Percentiles rank a stretch among this genome's conserved stretches.
These are phyloP conservation scores for Apamea monoglypha DNA, from an alignment of 2,888 invertebrate genomes.

Conservation along the genomic window DNA sequence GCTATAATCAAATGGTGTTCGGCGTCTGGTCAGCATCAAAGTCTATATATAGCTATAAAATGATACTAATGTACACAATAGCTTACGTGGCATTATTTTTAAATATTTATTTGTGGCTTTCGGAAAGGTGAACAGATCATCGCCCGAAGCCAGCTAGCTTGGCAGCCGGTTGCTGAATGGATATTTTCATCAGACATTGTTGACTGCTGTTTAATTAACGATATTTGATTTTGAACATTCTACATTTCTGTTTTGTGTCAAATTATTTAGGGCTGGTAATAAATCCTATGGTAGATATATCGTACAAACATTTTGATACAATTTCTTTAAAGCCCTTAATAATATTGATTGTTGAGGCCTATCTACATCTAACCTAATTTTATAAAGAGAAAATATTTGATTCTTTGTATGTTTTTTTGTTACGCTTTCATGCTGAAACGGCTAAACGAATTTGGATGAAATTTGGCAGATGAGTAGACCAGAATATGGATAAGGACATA, in stretches of 20 bases:
- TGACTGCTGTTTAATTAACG: constrained; percentile 19
- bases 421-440: too few species aligned
- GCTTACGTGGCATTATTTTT: constrained; percentile 69
- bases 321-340: not conserved
- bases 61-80: constrained; percentile 68
- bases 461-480: too few species aligned
- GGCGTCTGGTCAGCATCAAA: constrained; percentile 75
- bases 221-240: constrained; percentile 19
- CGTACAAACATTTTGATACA: not conserved
- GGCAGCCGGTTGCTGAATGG: constrained; percentile 54
- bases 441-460: too few species aligned
- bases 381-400: too few species aligned
- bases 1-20: constrained; percentile 70
- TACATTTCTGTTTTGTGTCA: constrained; percentile 9
- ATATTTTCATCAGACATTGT: constrained; percentile 56
- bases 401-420: too few species aligned
- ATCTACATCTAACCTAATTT: not conserved
- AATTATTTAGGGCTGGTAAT: constrained; percentile 4
- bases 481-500: too few species aligned
- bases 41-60: constrained; percentile 70
- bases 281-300: not conserved
- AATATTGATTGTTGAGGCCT: not conserved
- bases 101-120: constrained; percentile 68
- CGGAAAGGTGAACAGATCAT: constrained; percentile 65
- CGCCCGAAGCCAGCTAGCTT: constrained; percentile 60